phyloP scores from a whole-genome alignment of 2,797 vertebrate genomes.

The Bovichtus diacanthus region DNA sequence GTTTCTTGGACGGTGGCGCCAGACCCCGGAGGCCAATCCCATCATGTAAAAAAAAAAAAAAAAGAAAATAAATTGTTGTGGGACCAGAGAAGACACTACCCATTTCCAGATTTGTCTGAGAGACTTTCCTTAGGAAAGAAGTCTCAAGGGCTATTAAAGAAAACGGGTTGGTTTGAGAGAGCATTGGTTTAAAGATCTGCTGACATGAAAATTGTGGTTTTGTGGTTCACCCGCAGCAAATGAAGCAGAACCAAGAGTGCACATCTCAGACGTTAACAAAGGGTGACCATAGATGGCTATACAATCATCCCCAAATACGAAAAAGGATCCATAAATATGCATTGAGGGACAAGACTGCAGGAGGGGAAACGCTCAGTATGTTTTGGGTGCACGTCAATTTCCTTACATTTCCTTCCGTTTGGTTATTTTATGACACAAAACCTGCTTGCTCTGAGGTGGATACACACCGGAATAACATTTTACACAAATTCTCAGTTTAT shows the following conservation, averaged over 20 bases:
- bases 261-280: conserved; percentile 49
- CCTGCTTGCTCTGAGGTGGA: neutral
- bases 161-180: conserved; percentile 73
- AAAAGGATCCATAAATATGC: neutral
- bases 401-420: neutral
- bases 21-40: conserved; percentile 57
- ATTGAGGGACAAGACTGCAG: neutral
- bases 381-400: neutral
- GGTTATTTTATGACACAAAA: neutral
- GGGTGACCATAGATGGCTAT: conserved; percentile 42
- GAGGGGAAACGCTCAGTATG: neutral
- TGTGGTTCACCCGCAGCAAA: conserved; percentile 55
- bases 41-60: conserved; percentile 25
- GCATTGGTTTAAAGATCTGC: conserved; percentile 55
- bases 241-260: conserved; percentile 44
- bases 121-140: conserved; percentile 43
- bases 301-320: conserved; percentile 23
- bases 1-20: conserved; percentile 60
- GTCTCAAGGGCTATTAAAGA: conserved; percentile 70
- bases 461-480: neutral
- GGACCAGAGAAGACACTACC: conserved; percentile 38
- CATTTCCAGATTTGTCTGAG: conserved; percentile 47
- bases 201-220: conserved; percentile 67
- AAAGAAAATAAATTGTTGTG: too few species aligned
- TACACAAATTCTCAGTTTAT: conserved; percentile 2